Base-by-base conservation (phyloP, 2,888 invertebrate species). In the Phalera bucephala region DNA sequence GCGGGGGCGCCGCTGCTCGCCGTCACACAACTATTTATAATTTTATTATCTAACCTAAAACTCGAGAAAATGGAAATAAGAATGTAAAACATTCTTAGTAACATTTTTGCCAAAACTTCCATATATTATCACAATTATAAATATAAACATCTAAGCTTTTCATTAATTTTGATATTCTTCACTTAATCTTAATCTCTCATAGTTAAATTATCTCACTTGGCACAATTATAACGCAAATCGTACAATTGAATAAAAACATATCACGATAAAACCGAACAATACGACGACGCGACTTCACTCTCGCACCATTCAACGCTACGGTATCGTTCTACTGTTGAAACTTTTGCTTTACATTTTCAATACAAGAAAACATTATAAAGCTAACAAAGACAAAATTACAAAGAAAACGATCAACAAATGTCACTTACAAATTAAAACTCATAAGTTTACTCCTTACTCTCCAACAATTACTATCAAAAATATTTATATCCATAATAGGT, bases 351-450 rank as follows among this genome's bases (percentile, higher is more conserved):
- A 66, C 53, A 69, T 65, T 64, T 69, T 72, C 70, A 71, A 76
- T 80, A 80, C 72, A 80, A 77, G 73, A 77, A 86, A 84, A 84
- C 80, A 80, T 80, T 75, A 83, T 72, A 82, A 83, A 85, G 86
- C 84, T 85, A 86, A 88, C 84, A 87, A 85, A 87, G 79, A 83
- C 80, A 84, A 85, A 83, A 84, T 78, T 83, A 85, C 78, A 80
- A 86, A 83, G 80, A 86, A 85, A 87, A 86, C 83, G 79, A 83
- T 84, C 84, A 88, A 86, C 85, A 86, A 84, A 83, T 81, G 80
- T 80, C 81, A 83, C 86, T 86, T 87, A 89, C 77, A 84, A 86
- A 87, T 87, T 79, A 84, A 83, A 83, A 80, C 72, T 80, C 80
- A 74, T 81, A 80, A 78, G 77, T 80, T 82, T 79, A 74, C 69